These are phyloP conservation scores for Liparis tanakae DNA, from an alignment of 2,797 vertebrate genomes.

Conservation along the genomic window DNA sequence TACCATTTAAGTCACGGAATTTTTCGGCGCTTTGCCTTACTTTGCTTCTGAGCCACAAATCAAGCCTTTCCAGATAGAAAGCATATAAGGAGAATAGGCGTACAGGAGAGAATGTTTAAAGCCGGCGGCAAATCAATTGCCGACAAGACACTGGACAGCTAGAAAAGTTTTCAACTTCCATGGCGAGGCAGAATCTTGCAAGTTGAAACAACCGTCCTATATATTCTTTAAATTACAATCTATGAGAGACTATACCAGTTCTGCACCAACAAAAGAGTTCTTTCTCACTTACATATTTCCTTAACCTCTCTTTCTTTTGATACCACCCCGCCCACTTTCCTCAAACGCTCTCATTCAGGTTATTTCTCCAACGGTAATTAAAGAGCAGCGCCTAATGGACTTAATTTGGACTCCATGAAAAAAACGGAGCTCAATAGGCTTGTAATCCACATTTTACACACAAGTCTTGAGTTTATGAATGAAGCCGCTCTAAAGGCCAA, in stretches of 20 bases:
- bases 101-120: slow-evolving; percentile 39
- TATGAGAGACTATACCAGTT: neutral
- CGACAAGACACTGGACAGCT: slow-evolving; percentile 18
- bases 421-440: slow-evolving; percentile 63
- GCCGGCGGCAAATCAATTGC: slow-evolving; percentile 28
- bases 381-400: slow-evolving; percentile 66
- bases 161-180: neutral
- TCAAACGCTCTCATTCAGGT: slow-evolving; percentile 37
- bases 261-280: neutral
- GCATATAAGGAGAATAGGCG: slow-evolving; percentile 20
- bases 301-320: neutral
- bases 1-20: slow-evolving; percentile 36
- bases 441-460: slow-evolving; percentile 80
- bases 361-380: slow-evolving; percentile 62
- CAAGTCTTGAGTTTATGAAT: slow-evolving; percentile 64
- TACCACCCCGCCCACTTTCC: neutral
- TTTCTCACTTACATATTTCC: neutral
- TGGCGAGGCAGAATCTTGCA: slow-evolving; percentile 3
- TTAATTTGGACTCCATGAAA: slow-evolving; percentile 70
- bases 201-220: neutral
- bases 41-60: slow-evolving; percentile 53
- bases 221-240: neutral
- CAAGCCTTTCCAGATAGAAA: slow-evolving; percentile 34
- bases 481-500: slow-evolving; percentile 69
- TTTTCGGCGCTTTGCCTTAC: slow-evolving; percentile 41